These are phyloP conservation scores for Varanus salvator DNA, from an alignment of 2,113 vertebrate genomes.

Conservation along the genomic window DNA sequence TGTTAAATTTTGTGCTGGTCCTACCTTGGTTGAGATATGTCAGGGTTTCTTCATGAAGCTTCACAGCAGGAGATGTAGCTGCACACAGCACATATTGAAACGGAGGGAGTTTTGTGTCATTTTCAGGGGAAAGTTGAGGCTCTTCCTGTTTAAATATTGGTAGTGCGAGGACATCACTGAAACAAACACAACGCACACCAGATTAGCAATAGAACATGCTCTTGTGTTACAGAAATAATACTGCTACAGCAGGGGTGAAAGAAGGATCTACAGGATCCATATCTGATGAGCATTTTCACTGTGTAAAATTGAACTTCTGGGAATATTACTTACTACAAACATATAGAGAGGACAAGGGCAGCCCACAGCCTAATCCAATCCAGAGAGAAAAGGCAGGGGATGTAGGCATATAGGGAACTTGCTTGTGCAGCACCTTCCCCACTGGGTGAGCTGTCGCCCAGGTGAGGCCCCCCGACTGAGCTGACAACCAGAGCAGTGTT, in stretches of 20 bases:
- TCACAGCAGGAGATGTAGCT: slow-evolving; percentile 92
- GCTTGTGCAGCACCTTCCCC: no score
- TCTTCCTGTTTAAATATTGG: slow-evolving; percentile 92
- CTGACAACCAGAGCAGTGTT: no score
- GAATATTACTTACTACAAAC: background rate
- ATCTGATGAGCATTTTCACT: background rate
- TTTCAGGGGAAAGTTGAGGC: slow-evolving; percentile 81
- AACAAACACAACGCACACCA: slow-evolving; percentile 31
- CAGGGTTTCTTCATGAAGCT: slow-evolving; percentile 90
- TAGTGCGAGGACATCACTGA: slow-evolving; percentile 89
- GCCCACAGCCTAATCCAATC: no score
- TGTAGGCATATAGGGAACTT: no score
- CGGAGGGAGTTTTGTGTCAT: slow-evolving; percentile 76
- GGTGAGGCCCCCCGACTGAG: no score
- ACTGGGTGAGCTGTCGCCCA: no score
- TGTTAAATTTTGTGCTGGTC: slow-evolving; percentile 21
- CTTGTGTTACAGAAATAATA: background rate
- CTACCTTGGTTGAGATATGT: slow-evolving; percentile 98
- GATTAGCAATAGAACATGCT: background rate
- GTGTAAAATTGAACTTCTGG: background rate
- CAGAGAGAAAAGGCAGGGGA: no score
- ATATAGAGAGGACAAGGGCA: background rate
- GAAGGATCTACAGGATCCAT: background rate
- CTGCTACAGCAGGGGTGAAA: background rate
- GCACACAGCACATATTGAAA: slow-evolving; percentile 91